These are phyloP conservation scores for Dryocosmus kuriphilus DNA, from an alignment of 2,888 invertebrate genomes.

Conservation along the genomic window DNA sequence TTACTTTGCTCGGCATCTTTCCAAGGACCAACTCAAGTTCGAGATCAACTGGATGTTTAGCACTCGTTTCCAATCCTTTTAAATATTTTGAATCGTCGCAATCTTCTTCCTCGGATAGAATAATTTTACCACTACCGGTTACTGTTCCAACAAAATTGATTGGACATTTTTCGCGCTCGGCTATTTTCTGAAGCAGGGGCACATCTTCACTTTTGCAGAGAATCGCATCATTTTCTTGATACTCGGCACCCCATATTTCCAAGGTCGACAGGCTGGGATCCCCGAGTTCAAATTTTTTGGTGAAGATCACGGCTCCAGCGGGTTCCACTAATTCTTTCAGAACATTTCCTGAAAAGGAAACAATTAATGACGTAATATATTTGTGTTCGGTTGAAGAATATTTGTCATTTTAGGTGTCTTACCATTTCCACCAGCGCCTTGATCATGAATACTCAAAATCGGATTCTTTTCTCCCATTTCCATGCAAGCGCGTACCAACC, in stretches of 20 bases:
- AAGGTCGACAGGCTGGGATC: slow-evolving; percentile 96
- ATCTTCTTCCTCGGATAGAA: slow-evolving; percentile 82
- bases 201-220: slow-evolving; percentile 86
- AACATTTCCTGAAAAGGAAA: slow-evolving; percentile 89
- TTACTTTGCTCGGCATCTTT: slow-evolving; percentile 88
- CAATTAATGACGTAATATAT: neutral
- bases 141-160: slow-evolving; percentile 96
- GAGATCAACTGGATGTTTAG: slow-evolving; percentile 89
- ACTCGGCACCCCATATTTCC: slow-evolving; percentile 99
- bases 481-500: slow-evolving; percentile 94
- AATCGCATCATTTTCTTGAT: slow-evolving; percentile 96
- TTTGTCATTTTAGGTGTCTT: slow-evolving; percentile 42
- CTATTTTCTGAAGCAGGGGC: slow-evolving; percentile 84
- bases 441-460: slow-evolving; percentile 97
- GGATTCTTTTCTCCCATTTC: slow-evolving; percentile 92
- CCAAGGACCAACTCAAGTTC: slow-evolving; percentile 94
- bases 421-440: slow-evolving; percentile 98
- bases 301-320: slow-evolving; percentile 93
- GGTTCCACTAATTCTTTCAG: slow-evolving; percentile 98
- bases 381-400: neutral
- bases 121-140: slow-evolving; percentile 89
- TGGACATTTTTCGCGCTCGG: slow-evolving; percentile 93
- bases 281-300: slow-evolving; percentile 91
- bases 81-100: slow-evolving; percentile 78
- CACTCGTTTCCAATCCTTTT: slow-evolving; percentile 73